These are phyloP conservation scores for Tretioscincus oriximinensis DNA, from an alignment of 2,113 vertebrate genomes.

Conservation along the genomic window DNA sequence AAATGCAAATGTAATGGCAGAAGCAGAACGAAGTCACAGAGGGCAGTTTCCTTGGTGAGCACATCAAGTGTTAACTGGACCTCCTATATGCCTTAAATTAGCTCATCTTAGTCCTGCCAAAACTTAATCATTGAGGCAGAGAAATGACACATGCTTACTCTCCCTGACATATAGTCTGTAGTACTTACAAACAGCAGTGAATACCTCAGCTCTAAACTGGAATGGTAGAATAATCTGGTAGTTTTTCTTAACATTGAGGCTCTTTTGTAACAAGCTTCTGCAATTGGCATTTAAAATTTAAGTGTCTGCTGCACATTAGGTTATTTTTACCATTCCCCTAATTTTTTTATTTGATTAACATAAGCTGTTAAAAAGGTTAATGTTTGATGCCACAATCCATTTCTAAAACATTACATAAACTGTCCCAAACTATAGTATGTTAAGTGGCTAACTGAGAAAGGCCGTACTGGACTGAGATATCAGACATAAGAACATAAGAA, in stretches of 20 bases:
- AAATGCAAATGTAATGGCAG: slow-evolving; percentile 35
- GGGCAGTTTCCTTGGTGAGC: neutral
- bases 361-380: neutral
- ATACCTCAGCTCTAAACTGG: too few relatives aligned
- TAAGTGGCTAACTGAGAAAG: too few relatives aligned
- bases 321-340: neutral
- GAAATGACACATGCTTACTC: neutral
- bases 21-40: neutral
- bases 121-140: neutral
- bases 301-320: neutral
- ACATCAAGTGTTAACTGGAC: neutral
- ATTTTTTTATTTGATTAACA: neutral
- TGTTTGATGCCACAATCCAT: too few relatives aligned
- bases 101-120: too few relatives aligned
- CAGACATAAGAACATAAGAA: too few relatives aligned
- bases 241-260: neutral
- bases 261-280: neutral
- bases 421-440: too few relatives aligned
- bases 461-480: too few relatives aligned
- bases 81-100: too few relatives aligned
- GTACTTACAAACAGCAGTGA: too few relatives aligned
- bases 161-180: too few relatives aligned
- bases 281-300: neutral
- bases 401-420: too few relatives aligned
- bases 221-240: too few relatives aligned